Evolutionary conservation across 2,888 invertebrate genomes (phyloP), one percentile per base, ranked within the genome.

Genomic region (Rhodophaea formosa): DNA sequence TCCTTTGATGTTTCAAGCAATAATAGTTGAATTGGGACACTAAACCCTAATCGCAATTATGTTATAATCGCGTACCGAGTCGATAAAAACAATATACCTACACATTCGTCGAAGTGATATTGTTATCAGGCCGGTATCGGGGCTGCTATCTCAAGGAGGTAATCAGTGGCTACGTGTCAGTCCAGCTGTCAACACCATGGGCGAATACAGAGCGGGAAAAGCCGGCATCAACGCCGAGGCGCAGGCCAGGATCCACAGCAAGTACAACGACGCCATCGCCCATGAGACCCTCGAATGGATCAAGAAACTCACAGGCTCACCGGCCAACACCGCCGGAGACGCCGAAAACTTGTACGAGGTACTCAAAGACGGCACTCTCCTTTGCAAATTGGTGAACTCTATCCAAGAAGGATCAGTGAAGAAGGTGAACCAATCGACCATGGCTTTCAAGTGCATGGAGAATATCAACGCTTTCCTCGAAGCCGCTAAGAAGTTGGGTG

Each of bases 381-480:
- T 99, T 23, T 98, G 98, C 95, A 96, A 95, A 84, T 88, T 98
- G 69, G 96, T 95, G 54, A 99, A 99, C 84, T 92, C 93, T 56
- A 93, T 99, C 72, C 94, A 97, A 80, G 95, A 96, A 15, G 97
- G 96, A 1, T 94, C 95, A 8, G 95, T 99, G 55, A 98, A 97
- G 91, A 98, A 98, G 91, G 93, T 99, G 77, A 98, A 99, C 86
- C 94, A 95, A 72, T 95, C 96, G 53, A 93, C 94, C 69, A 96
- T 97, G 95, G 98, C 97, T 54, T 99, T 99, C 89, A 98, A 98
- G 83, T 98, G 98, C 88, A 99, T 99, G 99, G 99, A 99, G 86
- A 99, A 99, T 82, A 99, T 99, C 72, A 97, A 98, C 85, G 96
- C 95, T 44, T 98, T 99, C 88, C 89, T 98, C 63, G 96, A 95